A percentile compares a stretch with the other conserved stretches of the same genome.
Evolutionary conservation across 2,113 vertebrate species (phyloP).

Genomic region (Eublepharis macularius): DNA sequence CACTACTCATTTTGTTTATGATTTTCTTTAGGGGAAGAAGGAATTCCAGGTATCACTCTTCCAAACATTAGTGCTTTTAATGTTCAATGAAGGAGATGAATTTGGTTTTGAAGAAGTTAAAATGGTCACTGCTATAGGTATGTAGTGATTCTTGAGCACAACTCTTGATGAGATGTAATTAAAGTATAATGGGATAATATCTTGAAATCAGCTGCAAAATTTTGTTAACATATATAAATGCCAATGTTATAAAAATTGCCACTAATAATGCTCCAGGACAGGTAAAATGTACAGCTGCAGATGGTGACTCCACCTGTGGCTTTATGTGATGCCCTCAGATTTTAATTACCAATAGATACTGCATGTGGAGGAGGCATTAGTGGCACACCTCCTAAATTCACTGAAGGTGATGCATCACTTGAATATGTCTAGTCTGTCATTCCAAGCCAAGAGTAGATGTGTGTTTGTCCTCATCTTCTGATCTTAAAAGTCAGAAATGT

Average conservation of each 20-base stretch:
- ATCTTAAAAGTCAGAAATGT: background rate
- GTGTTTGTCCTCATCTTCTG: background rate
- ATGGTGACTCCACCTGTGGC: no score
- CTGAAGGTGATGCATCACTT: background rate
- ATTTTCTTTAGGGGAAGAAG: conserved; percentile 77
- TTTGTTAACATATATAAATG: background rate
- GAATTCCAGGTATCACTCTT: conserved; percentile 84
- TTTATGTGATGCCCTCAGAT: background rate
- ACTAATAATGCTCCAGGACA: background rate
- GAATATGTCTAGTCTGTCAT: background rate
- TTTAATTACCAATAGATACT: background rate
- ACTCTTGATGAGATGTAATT: background rate
- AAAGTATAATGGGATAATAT: background rate
- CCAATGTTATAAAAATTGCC: background rate
- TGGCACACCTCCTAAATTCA: background rate
- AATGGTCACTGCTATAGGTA: conserved; percentile 83
- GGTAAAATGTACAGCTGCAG: background rate
- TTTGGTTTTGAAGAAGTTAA: conserved; percentile 82
- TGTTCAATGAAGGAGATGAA: conserved; percentile 84
- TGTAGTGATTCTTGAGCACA: conserved; percentile 28
- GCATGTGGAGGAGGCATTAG: background rate
- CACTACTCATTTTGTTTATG: background rate
- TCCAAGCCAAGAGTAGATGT: background rate
- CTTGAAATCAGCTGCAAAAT: background rate
- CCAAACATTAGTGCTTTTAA: conserved; percentile 82